Evolutionary conservation across 2,797 vertebrate genomes (phyloP).

Genomic region (Sebastes steindachneri): DNA sequence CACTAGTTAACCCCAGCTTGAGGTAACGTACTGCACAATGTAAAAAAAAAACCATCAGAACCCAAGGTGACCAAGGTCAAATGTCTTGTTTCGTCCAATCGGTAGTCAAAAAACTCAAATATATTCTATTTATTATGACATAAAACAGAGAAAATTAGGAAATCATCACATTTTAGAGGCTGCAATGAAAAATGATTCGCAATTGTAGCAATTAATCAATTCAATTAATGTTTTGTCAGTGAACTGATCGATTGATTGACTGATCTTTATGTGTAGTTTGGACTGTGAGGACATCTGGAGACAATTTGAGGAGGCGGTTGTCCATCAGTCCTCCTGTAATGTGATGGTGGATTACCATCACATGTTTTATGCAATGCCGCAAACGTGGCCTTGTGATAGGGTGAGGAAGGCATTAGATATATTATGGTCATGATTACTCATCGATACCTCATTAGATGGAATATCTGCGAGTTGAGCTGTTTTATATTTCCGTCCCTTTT

Average conservation of each 20-base stretch:
- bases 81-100: background rate
- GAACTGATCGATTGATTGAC: background rate
- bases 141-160: background rate
- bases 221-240: background rate
- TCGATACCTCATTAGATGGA: background rate
- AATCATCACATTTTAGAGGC: background rate
- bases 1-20: constrained; percentile 62
- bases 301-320: constrained; percentile 68
- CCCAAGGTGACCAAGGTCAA: background rate
- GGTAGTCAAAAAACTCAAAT: background rate
- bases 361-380: constrained; percentile 69
- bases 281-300: constrained; percentile 82
- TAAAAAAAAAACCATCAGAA: background rate
- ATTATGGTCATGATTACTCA: background rate
- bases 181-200: too few species aligned
- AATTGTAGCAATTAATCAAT: background rate
- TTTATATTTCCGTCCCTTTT: background rate
- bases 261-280: constrained; percentile 46
- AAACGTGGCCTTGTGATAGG: constrained; percentile 70
- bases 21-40: constrained; percentile 59
- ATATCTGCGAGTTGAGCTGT: background rate
- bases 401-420: constrained; percentile 47
- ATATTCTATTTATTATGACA: background rate
- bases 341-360: constrained; percentile 67
- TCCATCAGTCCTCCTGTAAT: constrained; percentile 62